phyloP scores from a whole-genome alignment of 1,140 invertebrate species.

The Drosophila santomea region DNA sequence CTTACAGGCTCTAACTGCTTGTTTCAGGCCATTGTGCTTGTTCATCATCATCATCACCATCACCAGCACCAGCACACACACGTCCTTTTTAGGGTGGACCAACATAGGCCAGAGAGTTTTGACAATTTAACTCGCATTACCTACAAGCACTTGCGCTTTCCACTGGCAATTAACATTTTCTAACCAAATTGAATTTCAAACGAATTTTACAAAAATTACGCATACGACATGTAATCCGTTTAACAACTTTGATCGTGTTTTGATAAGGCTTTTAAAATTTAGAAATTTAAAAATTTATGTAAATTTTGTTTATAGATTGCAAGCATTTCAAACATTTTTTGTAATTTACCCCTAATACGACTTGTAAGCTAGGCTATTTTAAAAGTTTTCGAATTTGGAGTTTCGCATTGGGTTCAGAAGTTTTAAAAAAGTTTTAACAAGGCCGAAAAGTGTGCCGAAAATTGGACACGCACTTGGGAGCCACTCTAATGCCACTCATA shows the following conservation, averaged over 20 bases:
- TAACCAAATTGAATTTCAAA: slow-evolving; percentile 3
- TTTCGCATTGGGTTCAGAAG: no score
- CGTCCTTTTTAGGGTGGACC: slow-evolving; percentile 20
- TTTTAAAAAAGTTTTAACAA: no score
- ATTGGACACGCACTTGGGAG: not conserved
- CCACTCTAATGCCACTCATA: slow-evolving; percentile 22
- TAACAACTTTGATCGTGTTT: not conserved
- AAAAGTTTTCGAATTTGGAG: no score
- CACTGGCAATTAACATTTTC: slow-evolving; percentile 20
- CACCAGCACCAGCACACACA: slow-evolving; percentile 46
- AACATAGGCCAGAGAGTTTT: slow-evolving; percentile 14
- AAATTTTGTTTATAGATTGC: not conserved
- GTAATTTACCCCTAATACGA: not conserved
- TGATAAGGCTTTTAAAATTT: not conserved
- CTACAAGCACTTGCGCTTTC: slow-evolving; percentile 15
- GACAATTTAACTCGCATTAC: slow-evolving; percentile 27
- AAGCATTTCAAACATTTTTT: not conserved
- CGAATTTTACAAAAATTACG: slow-evolving; percentile 11
- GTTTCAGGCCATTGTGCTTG: slow-evolving; percentile 78
- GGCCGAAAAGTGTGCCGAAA: not conserved
- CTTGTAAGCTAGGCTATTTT: no score
- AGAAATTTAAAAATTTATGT: not conserved
- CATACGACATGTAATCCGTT: slow-evolving; percentile 3
- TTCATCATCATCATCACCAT: slow-evolving; percentile 71
- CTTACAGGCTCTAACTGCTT: slow-evolving; percentile 76